Conservation (phyloP, 2,113 vertebrate species). For the Junco hyemalis region DNA sequence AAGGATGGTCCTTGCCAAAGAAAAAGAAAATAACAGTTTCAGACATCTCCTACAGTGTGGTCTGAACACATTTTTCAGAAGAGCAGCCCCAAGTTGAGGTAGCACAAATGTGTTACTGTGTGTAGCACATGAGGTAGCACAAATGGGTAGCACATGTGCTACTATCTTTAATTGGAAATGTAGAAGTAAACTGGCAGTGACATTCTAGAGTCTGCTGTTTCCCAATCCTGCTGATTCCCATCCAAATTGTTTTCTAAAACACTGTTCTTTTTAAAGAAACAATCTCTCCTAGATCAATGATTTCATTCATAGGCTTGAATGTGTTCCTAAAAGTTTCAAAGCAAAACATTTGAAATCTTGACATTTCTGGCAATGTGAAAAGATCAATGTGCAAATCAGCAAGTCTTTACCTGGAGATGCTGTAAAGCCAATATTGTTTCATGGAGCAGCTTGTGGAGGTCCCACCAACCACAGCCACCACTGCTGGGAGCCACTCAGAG, state of each 20-base stretch:
- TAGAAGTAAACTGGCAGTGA: background rate
- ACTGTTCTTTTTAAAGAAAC: background rate
- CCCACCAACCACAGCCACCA: background rate
- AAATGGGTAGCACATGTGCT: rapidly evolving
- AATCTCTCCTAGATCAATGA: background rate
- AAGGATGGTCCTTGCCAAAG: background rate
- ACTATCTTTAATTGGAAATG: background rate
- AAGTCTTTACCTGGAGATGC: background rate
- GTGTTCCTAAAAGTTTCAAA: background rate
- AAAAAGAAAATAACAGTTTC: background rate
- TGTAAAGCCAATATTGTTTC: background rate
- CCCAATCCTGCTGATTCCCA: background rate
- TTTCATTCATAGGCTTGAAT: background rate
- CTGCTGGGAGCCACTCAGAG: background rate
- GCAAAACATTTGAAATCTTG: background rate
- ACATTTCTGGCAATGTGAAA: background rate
- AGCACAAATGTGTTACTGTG: background rate
- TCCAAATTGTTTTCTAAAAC: background rate
- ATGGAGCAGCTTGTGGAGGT: background rate
- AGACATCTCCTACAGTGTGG: background rate
- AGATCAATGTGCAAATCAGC: background rate
- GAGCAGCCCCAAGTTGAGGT: background rate
- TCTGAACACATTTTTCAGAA: background rate
- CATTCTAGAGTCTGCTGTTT: background rate
- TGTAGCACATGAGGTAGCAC: background rate